These are phyloP conservation scores for Sarcophilus harrisii DNA, from an alignment of 2,797 vertebrate species.

Conservation along the genomic window DNA sequence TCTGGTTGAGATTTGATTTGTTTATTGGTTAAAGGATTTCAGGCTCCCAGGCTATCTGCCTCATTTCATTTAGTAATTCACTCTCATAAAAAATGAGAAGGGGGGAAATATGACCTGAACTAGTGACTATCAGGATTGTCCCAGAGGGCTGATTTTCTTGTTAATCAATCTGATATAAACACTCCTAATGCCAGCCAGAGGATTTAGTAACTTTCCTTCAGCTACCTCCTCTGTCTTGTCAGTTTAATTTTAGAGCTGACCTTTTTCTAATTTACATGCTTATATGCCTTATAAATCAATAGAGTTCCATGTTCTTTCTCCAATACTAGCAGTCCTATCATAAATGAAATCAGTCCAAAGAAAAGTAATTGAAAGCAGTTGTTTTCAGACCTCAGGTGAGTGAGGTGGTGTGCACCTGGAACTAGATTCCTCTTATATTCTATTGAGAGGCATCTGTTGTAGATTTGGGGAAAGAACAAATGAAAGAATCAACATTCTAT, in stretches of 20 bases:
- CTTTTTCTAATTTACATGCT: conserved; percentile 60
- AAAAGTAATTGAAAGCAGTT: not conserved
- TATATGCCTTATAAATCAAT: conserved; percentile 56
- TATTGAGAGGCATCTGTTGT: not conserved
- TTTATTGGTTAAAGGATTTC: conserved; percentile 55
- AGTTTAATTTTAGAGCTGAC: conserved; percentile 61
- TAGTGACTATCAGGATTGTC: conserved; percentile 20
- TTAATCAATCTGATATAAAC: conserved; percentile 36
- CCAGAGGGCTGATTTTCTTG: conserved; percentile 8
- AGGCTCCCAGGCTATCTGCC: conserved; percentile 16
- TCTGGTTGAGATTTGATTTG: conserved; percentile 4
- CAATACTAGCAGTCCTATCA: not conserved
- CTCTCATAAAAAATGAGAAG: conserved; percentile 36
- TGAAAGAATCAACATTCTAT: not conserved
- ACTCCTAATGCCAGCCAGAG: conserved; percentile 8
- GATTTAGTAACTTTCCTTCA: conserved; percentile 39
- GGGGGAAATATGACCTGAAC: not conserved
- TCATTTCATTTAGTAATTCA: conserved; percentile 43
- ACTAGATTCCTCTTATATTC: rapidly evolving
- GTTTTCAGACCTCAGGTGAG: not conserved
- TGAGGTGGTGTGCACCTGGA: not conserved
- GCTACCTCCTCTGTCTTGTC: conserved; percentile 35
- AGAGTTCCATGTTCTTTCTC: conserved; percentile 12
- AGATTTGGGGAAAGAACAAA: not conserved
- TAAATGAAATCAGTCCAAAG: not conserved